Evolutionary conservation across 2,888 invertebrate genomes (phyloP).

Genomic region (Campaea margaritaria): DNA sequence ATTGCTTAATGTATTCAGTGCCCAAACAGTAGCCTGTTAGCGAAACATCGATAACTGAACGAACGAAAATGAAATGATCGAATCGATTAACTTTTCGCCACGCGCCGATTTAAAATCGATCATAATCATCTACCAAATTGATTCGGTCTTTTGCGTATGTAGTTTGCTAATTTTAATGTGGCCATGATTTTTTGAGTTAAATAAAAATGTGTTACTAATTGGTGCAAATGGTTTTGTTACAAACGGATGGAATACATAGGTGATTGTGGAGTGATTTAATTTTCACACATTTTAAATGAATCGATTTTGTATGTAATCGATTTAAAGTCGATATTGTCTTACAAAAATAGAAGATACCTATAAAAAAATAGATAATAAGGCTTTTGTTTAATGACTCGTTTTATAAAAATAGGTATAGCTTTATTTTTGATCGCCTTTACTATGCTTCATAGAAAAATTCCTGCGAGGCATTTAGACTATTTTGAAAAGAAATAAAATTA

Average conservation of each 20-base stretch:
- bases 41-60: constrained; percentile 35
- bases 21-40: constrained; percentile 32
- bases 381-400: too few relatives aligned
- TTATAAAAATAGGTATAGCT: too few relatives aligned
- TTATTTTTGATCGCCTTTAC: too few relatives aligned
- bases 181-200: constrained; percentile 13
- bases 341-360: neutral
- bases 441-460: too few relatives aligned
- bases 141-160: constrained; percentile 21
- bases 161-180: constrained; percentile 27
- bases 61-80: constrained; percentile 30
- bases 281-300: neutral
- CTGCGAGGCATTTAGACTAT: too few relatives aligned
- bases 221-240: constrained; percentile 3
- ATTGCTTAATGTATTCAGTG: neutral
- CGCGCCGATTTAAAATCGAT: constrained; percentile 36
- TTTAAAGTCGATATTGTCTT: neutral
- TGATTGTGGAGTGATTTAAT: neutral
- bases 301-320: neutral
- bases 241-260: too few relatives aligned
- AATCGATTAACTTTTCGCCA: constrained; percentile 40
- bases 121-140: constrained; percentile 20
- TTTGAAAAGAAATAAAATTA: too few relatives aligned
- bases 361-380: too few relatives aligned
- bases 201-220: constrained; percentile 13